phyloP scores from a whole-genome alignment of 2,113 vertebrate genomes.

The Entomyzon cyanotis region DNA sequence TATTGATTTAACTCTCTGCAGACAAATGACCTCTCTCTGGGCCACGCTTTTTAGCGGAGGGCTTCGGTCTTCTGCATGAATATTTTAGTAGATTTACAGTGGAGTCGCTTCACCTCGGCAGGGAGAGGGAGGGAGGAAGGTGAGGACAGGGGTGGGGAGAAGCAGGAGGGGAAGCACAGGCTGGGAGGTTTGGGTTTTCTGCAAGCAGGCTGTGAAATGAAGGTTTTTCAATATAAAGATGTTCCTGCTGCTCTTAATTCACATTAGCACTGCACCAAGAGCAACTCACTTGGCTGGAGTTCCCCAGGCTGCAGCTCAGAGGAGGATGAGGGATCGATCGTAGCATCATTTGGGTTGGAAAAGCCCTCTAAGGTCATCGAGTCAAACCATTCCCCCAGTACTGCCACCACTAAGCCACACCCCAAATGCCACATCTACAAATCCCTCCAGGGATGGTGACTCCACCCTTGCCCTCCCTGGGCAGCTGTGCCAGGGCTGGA shows the following conservation, averaged over 20 bases:
- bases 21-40: slow-evolving; percentile 10
- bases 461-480: background rate
- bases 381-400: background rate
- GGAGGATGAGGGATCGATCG: background rate
- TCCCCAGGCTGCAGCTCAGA: background rate
- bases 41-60: background rate
- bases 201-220: background rate
- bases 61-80: background rate
- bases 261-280: background rate
- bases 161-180: background rate
- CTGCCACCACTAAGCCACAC: background rate
- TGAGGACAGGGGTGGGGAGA: background rate
- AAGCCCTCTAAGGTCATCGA: background rate
- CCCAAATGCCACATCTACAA: background rate
- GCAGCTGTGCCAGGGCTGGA: no score
- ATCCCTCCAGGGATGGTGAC: no score
- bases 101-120: background rate
- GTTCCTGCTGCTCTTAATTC: background rate
- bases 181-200: background rate
- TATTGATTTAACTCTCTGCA: slow-evolving; percentile 42
- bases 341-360: background rate
- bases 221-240: background rate
- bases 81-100: slow-evolving; percentile 8
- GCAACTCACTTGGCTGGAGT: background rate
- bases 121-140: background rate